Evolutionary conservation across 2,888 invertebrate genomes (phyloP), one percentile per base, ranked within the genome.

Genomic region (Habrosyne pyritoides): DNA sequence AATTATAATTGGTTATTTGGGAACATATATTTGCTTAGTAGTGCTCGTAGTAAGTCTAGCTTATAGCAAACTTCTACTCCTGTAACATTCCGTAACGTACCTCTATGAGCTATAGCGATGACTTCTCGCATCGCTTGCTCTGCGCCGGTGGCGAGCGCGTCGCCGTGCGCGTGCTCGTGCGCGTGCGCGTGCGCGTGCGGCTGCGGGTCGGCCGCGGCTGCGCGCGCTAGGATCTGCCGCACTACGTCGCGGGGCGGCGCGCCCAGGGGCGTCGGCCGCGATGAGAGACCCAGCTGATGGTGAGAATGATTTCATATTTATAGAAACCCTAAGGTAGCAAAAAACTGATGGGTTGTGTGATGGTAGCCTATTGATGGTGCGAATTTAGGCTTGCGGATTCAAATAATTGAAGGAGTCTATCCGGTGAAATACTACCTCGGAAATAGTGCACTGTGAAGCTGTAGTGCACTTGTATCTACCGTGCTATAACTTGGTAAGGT

Each of bases 221-320:
- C 91, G 57, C 87, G 83, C 71, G 88, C 89, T 68, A 91, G 75
- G 56, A 91, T 91, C 68, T 89, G 89, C 63, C 89, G 85, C 77
- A 90, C 89, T 66, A 92, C 90, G 90, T 92, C 92, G 59, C 91
- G 87, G 47, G 92, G 91, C 65, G 91, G 89, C 74, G 92, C 91
- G 77, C 89, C 89, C 64, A 86, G 81, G 61, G 90, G 91, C 83
- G 81, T 86, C 64, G 92, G 92, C 60, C 89, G 82, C 73, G 86
- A 62, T 54, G 87, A 76, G 59, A 91, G 84, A 67, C 91, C 91
- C 89, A 92, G 87, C 91, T 91, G 33, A 33, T 2, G n/a, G n/a
- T n/a, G n/a, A n/a, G n/a, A n/a, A n/a, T n/a, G n/a, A n/a, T n/a
- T n/a, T n/a, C n/a, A n/a, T n/a, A n/a, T n/a, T n/a, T n/a, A n/a